Base-by-base conservation (phyloP, 2,888 invertebrate species). In the Dorcus hopei region DNA sequence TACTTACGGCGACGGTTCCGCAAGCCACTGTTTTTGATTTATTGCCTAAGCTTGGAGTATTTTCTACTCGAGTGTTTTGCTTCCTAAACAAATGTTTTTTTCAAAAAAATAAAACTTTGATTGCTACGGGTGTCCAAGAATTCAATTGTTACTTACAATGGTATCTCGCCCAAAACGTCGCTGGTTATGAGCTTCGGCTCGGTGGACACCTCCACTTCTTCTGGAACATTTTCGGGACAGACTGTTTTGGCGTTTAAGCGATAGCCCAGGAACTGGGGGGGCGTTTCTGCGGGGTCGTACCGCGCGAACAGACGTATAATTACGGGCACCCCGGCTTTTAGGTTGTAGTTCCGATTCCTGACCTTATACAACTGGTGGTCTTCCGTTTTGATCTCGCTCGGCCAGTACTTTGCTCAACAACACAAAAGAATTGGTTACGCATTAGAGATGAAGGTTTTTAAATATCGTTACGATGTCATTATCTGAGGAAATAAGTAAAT, bases 231-330 rank as follows among this genome's bases (percentile, higher is more conserved):
- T 49, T 66, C 66, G 0, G 81, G 80, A 67, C 86, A 85, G 8
- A 86, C 83, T 51, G 83, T 82, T 60, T 82, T 77, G 0, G 85
- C 86, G 59, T 87, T 87, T 26, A 86, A 72, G 41, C 82, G 68
- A 33, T 85, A 81, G 1, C 78, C 77, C 26, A 4, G 76, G 77
- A 58, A 72, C 74, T 0, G 85, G 68, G 57, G 77, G 2, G 83
- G 72, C 77, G 82, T 81, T 1, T 83, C 70, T 0, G 83, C 83
- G 1, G 79, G 75, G 66, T 83, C 81, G 73, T 83, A 86, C 59
- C 83, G 83, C 0, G 86, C 83, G 73, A 85, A 86, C 73, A 87
- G 84, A 3, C 84, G 76, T 8, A 86, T 80, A 0, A 82, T 74
- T 0, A 82, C 77, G 0, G 84, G 82, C 1, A 83, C 82, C 0